Evolutionary conservation across 2,797 vertebrate genomes (phyloP), one percentile per base, ranked within the genome.

Genomic region (Myotis daubentonii): DNA sequence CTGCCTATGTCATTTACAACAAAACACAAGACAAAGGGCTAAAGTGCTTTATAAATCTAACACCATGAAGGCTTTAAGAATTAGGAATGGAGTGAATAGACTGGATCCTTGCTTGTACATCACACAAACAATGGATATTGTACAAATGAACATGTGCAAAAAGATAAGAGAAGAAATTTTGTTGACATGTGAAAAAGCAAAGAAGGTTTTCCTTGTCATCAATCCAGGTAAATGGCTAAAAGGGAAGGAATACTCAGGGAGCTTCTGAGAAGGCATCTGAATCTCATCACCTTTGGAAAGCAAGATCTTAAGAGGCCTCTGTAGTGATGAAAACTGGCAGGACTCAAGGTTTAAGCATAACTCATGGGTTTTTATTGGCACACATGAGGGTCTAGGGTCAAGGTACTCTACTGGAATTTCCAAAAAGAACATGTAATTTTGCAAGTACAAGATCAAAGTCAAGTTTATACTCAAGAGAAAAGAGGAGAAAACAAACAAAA

Each of bases 11-110:
- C 7, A 19, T 74, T 94, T 85, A 94, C 53, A 86, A 66, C 62
- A 22, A 95, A 89, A 91, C 23, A 93, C 4, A 93, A 95, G 16
- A 91, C 60, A 91, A 82, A 57, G 23, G 7, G 47, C 89, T 95
- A 96, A 97, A 96, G 97, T 97, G 94, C 96, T n/a, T 89, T 83
- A 47, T 5, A 76, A 93, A 94, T 79, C 44, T 55, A 89, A 87
- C 3, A 57, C 76, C 17, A 15, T 1, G 47, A 71, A n/a, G 38
- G 79, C 80, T 10, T 81, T 88, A 55, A 55, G 66, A 92, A 17
- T 85, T 38, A 66, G 70, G 74, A 89, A 28, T 20, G 20, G 9
- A 65, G 25, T 47, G 23, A 72, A 62, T 10, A 49, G 53, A 65
- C 8, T n/a, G 7, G 78, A 36, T 41, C 51, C 76, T 81, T 19